Evolutionary conservation across 2,113 vertebrate genomes (phyloP).

Genomic region (Pseudorhombus dupliciocellatus): DNA sequence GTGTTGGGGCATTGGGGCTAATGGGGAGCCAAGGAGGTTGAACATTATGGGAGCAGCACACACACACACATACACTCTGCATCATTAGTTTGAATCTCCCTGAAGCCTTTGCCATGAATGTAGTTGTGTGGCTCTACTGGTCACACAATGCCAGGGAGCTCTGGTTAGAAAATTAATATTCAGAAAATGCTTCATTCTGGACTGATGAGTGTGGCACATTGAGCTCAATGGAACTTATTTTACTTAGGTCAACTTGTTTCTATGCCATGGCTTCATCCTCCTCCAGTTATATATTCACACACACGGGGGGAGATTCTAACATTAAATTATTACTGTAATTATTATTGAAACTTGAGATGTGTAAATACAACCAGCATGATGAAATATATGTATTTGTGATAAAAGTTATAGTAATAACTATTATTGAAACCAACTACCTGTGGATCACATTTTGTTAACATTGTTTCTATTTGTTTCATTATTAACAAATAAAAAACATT

Average conservation of each 20-base stretch:
- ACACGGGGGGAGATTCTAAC: too few relatives aligned
- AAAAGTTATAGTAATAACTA: too few relatives aligned
- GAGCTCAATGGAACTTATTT: neutral
- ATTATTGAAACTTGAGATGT: too few relatives aligned
- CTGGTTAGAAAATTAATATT: neutral
- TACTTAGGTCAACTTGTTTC: neutral
- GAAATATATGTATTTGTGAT: too few relatives aligned
- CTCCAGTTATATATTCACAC: neutral
- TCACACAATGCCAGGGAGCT: neutral
- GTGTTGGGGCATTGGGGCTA: conserved; percentile 44
- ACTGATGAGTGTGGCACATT: too few relatives aligned
- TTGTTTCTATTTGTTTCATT: too few relatives aligned
- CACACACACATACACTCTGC: conserved; percentile 15
- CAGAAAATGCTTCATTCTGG: too few relatives aligned
- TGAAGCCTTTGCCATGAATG: neutral
- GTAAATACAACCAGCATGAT: too few relatives aligned
- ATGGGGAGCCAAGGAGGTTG: conserved; percentile 38
- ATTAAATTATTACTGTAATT: too few relatives aligned
- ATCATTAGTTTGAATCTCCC: neutral
- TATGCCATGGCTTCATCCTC: neutral
- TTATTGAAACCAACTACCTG: too few relatives aligned
- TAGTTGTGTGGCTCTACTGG: neutral
- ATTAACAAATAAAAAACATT: too few relatives aligned
- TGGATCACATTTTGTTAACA: too few relatives aligned
- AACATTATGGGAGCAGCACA: conserved; percentile 9